Evolutionary conservation across 1,140 invertebrate species (phyloP).

Genomic region (Nasonia giraulti): DNA sequence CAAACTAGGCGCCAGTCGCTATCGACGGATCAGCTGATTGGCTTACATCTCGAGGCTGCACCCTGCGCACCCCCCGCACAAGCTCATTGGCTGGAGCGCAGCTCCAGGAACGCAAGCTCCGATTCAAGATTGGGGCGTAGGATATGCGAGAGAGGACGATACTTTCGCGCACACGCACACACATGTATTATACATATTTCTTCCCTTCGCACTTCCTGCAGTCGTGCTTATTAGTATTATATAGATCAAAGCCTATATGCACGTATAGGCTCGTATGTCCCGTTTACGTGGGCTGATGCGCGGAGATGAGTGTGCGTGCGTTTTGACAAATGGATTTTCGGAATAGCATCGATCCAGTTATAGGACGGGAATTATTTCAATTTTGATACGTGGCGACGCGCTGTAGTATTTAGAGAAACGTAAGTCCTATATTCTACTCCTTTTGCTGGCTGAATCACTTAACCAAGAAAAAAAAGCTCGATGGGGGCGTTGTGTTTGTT

Average conservation of each 20-base stretch:
- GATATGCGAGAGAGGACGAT: neutral
- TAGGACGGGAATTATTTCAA: neutral
- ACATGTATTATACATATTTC: neutral
- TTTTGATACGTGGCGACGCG: neutral
- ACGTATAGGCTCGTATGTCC: neutral
- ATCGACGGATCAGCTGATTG: constrained; percentile 5
- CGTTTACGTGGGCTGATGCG: neutral
- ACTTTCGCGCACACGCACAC: too few species aligned
- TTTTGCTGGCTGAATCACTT: neutral
- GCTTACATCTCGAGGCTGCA: too few species aligned
- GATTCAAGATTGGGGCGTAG: constrained; percentile 22
- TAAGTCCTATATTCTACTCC: neutral
- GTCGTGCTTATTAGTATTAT: neutral
- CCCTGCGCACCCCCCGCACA: too few species aligned
- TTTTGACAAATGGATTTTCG: constrained; percentile 27
- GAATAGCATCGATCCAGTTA: neutral
- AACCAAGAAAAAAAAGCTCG: neutral
- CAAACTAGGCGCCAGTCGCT: neutral
- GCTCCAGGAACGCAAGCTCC: neutral
- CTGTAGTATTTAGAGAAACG: neutral
- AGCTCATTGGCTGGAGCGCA: neutral
- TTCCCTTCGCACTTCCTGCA: neutral
- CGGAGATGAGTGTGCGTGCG: neutral
- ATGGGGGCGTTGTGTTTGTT: neutral
- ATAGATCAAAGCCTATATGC: neutral